A percentile compares a stretch with the other conserved stretches of the same genome.
Evolutionary conservation across 2,888 invertebrate genomes (phyloP).

Genomic region (Lasioglossum marginatum): DNA sequence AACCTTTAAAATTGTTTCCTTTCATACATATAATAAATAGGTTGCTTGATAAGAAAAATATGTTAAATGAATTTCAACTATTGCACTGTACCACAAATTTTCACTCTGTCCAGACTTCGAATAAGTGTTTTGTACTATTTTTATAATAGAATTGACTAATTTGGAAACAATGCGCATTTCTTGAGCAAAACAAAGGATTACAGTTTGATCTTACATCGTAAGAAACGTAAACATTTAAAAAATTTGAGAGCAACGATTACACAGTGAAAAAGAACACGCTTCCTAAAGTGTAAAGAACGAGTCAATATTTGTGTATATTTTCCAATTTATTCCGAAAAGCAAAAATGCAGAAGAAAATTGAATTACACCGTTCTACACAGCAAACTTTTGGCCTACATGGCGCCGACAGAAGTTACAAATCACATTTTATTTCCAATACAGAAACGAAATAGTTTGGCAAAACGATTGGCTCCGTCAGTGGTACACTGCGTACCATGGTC

Average conservation of each 20-base stretch:
- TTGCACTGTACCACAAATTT: neutral
- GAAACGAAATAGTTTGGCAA: constrained; percentile 7
- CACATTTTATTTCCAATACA: constrained; percentile 10
- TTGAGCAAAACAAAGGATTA: neutral
- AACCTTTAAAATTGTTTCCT: neutral
- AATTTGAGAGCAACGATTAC: neutral
- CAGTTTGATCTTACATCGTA: neutral
- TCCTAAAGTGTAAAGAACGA: neutral
- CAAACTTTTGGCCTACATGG: neutral
- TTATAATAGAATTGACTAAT: neutral
- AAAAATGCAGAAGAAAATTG: neutral
- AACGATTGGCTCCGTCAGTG: neutral
- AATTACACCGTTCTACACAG: neutral
- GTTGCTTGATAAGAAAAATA: neutral
- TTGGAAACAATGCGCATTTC: neutral
- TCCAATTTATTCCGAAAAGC: neutral
- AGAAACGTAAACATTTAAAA: neutral
- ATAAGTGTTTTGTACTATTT: neutral
- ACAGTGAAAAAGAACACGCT: neutral
- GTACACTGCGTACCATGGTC: neutral
- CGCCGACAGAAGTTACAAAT: constrained; percentile 6
- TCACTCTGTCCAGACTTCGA: neutral
- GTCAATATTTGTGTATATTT: neutral
- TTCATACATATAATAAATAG: neutral
- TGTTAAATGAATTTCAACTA: neutral